These are phyloP conservation scores for Cosmia pyralina DNA, from an alignment of 2,888 invertebrate genomes.

Conservation along the genomic window DNA sequence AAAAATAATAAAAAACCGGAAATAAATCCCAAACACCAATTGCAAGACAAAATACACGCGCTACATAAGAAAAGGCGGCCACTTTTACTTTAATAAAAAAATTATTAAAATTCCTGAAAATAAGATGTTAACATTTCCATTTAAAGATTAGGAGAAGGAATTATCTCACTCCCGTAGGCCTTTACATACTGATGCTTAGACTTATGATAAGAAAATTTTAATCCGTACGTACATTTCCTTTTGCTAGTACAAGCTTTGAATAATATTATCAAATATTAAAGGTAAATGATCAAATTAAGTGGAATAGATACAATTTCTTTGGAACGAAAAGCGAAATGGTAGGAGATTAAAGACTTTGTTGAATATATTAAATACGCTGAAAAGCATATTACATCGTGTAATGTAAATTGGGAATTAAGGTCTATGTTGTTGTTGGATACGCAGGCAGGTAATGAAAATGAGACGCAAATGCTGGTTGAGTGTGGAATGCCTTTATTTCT, in stretches of 20 bases:
- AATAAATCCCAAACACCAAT: background rate
- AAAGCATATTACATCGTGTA: background rate
- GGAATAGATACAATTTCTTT: slow-evolving; percentile 34
- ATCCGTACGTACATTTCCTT: slow-evolving; percentile 3
- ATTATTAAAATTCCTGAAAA: slow-evolving; percentile 16
- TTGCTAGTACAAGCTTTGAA: slow-evolving; percentile 11
- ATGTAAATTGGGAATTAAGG: slow-evolving; percentile 6
- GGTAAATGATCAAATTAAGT: slow-evolving; percentile 44
- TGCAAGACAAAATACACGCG: background rate
- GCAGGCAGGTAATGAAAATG: no score
- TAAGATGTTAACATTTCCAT: background rate
- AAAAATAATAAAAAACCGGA: background rate
- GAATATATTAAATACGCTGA: background rate
- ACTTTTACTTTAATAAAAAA: background rate
- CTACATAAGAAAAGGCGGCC: background rate
- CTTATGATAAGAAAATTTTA: slow-evolving; percentile 42
- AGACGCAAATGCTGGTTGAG: no score
- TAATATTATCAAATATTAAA: slow-evolving; percentile 48
- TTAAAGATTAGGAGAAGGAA: slow-evolving; percentile 11
- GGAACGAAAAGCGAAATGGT: slow-evolving; percentile 25
- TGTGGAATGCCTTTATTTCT: no score
- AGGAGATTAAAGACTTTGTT: slow-evolving; percentile 14
- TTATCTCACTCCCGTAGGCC: slow-evolving; percentile 20
- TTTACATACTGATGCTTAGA: slow-evolving; percentile 4
- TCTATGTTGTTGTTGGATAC: background rate